Base-by-base conservation (phyloP, 2,113 vertebrate genomes). In the Lanius collurio region DNA sequence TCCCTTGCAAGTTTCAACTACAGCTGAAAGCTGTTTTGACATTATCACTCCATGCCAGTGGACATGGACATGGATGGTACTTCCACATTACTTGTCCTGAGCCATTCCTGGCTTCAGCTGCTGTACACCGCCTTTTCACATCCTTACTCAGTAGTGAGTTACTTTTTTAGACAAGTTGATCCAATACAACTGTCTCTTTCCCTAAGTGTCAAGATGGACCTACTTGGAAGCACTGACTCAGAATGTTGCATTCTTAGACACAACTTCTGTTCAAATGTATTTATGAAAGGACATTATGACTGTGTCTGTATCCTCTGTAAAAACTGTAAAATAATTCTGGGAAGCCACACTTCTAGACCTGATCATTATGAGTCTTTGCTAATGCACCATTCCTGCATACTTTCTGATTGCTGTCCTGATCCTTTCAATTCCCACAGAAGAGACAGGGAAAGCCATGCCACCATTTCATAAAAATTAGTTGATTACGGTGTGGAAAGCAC, bases 401-500 rank as follows among this genome's bases (percentile, higher is more conserved):
- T 74, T 85, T 49, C 42, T 57, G 11, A 27, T 50, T 85, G 37
- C 70, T 88, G 59, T 63, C 50, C 28, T 49, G 26, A 68, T 87
- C 56, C 35, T 91, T 79, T 44, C 55, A 41, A 8, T 41, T 88
- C 56, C 50, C 81, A 12, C 47, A 59, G 67, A 4, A 83, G 7
- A 89, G 52, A 83, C 46, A 85, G 30, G 35, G 16, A 69, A 73
- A 91, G 59, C 6, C 47, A 42, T 62, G 64, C 35, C 68, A 77
- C 35, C 24, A 55, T 70, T 67, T 85, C 71, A 21, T 83, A 83
- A 84, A 93, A 93, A 87, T 93, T 75, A 95, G 65, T 91, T 76
- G 78, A 92, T 93, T 87, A 77, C 69, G 39, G 52, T 70, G 50
- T 74, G 75, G 82, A 95, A 96, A 94, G 87, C 67, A 87, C 74